phyloP scores from a whole-genome alignment of 2,888 invertebrate species.

The Hemicrepidius hirtus region DNA sequence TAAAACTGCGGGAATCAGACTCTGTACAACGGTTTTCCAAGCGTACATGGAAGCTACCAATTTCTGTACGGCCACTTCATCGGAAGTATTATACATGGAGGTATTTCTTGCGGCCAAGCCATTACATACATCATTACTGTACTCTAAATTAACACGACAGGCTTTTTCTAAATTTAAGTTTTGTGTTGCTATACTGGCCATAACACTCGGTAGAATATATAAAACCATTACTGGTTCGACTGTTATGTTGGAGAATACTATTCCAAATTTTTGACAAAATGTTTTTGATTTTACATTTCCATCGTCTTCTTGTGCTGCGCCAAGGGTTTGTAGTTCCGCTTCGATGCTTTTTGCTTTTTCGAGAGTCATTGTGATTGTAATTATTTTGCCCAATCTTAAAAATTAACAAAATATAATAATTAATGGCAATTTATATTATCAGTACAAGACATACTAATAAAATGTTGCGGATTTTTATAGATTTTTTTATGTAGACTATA shows the following conservation, averaged over 20 bases:
- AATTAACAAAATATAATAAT: background rate
- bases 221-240: conserved; percentile 80
- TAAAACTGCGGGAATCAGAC: conserved; percentile 82
- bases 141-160: conserved; percentile 73
- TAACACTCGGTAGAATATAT: conserved; percentile 75
- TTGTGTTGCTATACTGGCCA: conserved; percentile 70
- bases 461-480: too few relatives aligned
- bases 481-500: too few relatives aligned
- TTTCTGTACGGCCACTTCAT: conserved; percentile 75
- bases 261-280: conserved; percentile 1
- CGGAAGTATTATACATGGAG: conserved; percentile 56
- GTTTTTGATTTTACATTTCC: background rate
- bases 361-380: conserved; percentile 59
- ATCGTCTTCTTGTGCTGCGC: conserved; percentile 66
- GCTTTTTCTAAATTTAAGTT: conserved; percentile 76
- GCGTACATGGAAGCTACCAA: conserved; percentile 85
- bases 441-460: background rate
- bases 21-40: conserved; percentile 88
- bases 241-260: conserved; percentile 75
- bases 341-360: conserved; percentile 68
- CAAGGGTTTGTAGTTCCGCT: conserved; percentile 67
- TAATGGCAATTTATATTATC: background rate
- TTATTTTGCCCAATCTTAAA: background rate
- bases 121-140: conserved; percentile 70
- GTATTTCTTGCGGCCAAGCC: conserved; percentile 62